These are phyloP conservation scores for Antechinus stuartii DNA, from an alignment of 2,113 vertebrate species.

Conservation along the genomic window DNA sequence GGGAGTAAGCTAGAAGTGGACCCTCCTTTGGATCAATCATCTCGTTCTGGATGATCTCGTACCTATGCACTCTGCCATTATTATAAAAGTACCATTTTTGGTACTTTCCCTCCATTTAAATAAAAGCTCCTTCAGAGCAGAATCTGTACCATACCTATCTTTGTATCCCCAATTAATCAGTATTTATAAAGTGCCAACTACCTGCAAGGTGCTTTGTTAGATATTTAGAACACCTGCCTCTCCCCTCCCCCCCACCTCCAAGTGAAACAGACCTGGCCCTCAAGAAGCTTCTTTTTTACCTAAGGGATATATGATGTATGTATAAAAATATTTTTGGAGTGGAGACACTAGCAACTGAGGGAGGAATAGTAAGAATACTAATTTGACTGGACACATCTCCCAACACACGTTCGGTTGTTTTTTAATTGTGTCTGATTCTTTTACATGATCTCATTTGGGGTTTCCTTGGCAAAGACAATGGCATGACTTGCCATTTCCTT, in stretches of 20 bases:
- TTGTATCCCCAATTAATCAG: neutral
- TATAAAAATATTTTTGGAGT: neutral
- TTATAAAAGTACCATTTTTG: neutral
- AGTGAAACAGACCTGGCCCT: neutral
- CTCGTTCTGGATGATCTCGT: neutral
- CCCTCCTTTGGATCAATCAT: too few relatives aligned
- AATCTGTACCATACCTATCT: neutral
- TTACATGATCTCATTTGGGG: neutral
- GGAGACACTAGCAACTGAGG: neutral
- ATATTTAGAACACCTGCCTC: neutral
- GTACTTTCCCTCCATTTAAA: neutral
- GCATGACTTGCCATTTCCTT: neutral
- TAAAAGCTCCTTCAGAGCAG: neutral
- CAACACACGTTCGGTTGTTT: neutral
- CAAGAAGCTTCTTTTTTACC: neutral
- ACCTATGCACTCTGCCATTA: neutral
- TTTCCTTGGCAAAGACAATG: neutral
- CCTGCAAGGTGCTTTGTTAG: neutral
- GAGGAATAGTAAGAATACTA: neutral
- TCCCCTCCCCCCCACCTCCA: neutral
- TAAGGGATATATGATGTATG: neutral
- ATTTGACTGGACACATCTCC: neutral
- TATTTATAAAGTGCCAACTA: neutral
- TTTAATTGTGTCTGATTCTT: neutral
- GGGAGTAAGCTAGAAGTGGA: too few relatives aligned